Base-by-base conservation (phyloP, 2,888 invertebrate species). In the Drosophila formosana region DNA sequence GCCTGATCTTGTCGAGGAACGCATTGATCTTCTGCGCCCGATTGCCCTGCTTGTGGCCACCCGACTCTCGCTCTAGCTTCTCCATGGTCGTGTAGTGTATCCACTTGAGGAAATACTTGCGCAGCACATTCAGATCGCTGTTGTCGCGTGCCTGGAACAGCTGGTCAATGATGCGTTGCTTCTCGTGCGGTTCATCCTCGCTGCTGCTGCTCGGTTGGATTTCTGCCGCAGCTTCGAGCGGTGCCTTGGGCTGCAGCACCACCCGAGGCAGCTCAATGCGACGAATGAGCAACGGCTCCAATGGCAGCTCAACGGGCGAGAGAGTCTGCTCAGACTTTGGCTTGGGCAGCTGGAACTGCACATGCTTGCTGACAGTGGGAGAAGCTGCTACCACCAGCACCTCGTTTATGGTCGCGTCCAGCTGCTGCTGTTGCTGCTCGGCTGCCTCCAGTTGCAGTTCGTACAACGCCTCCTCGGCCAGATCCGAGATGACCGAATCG, bases 101-200 rank as follows among this genome's bases (percentile, higher is more conserved):
- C 93, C 93, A 93, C 62, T 88, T 91, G 0, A 90, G 78, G 28
- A 93, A 92, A 65, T 90, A 92, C 45, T 90, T 89, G 3, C 90
- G 82, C 68, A 92, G 30, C 3, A 81, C 51, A n/a, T 72, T 69
- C 5, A 65, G 41, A 7, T 87, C 80, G 0, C 76, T 65, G 8
- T 82, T 67, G 8, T 76, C 56, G 4, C 71, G 78, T 3, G 83
- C 66, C 47, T 85, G 72, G 65, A 91, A 91, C 0, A 92, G 77
- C 53, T 92, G 79, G 0, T 88, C 82, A 49, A 93, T 91, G 11
- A 91, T 91, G 28, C 76, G 80, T 11, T 89, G 84, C 67, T 92
- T 90, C 66, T 91, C 92, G 9, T 84, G 88, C 2, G 81, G 62
- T 13, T 41, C 74, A 8, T 71, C 66, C 2, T 84, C 80, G 0